Evolutionary conservation across 1,140 invertebrate genomes (phyloP).

Genomic region (Rhizoglyphus robini): DNA sequence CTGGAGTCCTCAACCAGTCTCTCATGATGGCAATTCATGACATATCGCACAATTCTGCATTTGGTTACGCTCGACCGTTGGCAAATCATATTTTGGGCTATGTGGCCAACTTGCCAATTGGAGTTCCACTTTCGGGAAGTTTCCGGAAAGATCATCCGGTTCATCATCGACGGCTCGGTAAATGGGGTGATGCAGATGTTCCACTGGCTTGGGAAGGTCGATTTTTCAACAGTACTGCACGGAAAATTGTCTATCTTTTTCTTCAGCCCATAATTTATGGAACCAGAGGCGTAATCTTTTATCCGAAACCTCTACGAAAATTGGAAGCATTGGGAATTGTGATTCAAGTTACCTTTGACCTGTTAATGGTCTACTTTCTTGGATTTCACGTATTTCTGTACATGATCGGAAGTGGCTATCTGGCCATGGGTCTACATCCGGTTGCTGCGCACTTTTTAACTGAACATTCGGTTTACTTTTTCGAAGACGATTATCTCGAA

Average conservation of each 20-base stretch:
- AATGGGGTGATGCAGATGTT: conserved; percentile 84
- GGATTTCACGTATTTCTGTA: conserved; percentile 69
- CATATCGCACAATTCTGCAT: conserved; percentile 91
- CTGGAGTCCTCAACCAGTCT: conserved; percentile 92
- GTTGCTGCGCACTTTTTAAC: conserved; percentile 96
- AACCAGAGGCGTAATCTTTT: conserved; percentile 71
- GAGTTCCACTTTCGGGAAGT: conserved; percentile 82
- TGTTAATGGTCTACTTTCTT: conserved; percentile 56
- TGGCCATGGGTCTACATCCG: conserved; percentile 94
- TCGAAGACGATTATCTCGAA: conserved; percentile 49
- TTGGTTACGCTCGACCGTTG: conserved; percentile 71
- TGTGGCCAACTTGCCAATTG: conserved; percentile 92
- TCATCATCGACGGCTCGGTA: conserved; percentile 73
- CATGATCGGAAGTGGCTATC: conserved; percentile 65
- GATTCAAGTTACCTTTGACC: conserved; percentile 75
- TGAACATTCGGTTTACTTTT: conserved; percentile 92
- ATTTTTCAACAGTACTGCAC: conserved; percentile 77
- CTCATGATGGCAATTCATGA: conserved; percentile 94
- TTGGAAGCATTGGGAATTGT: conserved; percentile 72
- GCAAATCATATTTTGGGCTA: conserved; percentile 80
- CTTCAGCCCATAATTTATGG: conserved; percentile 93
- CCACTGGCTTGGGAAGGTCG: conserved; percentile 82
- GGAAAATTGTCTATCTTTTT: conserved; percentile 84
- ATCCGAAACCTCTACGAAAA: conserved; percentile 65
- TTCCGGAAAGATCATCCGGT: conserved; percentile 97